phyloP scores from a whole-genome alignment of 2,113 vertebrate genomes.

The Campylorhamphus procurvoides region DNA sequence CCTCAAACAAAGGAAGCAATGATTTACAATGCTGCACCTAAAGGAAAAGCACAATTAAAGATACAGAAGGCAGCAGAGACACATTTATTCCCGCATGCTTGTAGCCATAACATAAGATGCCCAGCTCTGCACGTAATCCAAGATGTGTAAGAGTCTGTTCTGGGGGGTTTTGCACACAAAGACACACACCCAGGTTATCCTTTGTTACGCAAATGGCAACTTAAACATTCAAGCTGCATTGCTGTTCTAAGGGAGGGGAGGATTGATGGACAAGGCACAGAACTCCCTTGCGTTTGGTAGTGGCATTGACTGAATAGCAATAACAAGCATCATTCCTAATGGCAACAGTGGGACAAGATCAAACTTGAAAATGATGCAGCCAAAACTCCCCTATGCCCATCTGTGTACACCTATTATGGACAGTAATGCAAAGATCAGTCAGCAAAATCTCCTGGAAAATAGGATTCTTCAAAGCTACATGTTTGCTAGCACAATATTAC shows the following conservation, averaged over 20 bases:
- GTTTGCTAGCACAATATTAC: background rate
- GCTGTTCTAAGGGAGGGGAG: background rate
- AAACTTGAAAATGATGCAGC: background rate
- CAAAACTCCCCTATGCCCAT: fast-evolving
- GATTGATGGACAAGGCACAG: conserved; percentile 22
- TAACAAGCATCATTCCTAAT: background rate
- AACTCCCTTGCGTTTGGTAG: background rate
- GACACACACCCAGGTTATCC: background rate
- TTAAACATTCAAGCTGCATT: conserved; percentile 2
- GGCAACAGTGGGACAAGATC: background rate
- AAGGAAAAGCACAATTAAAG: background rate
- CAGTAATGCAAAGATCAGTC: background rate
- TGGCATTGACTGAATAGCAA: background rate
- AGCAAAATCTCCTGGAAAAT: background rate
- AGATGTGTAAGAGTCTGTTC: background rate
- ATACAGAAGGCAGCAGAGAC: background rate
- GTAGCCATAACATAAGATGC: background rate
- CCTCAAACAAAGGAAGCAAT: background rate
- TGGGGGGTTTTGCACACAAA: background rate
- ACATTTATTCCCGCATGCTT: background rate
- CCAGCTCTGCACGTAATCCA: background rate
- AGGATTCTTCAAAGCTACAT: background rate
- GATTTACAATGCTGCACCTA: background rate
- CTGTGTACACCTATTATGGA: fast-evolving
- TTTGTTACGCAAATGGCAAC: background rate